Evolutionary conservation across 2,888 invertebrate genomes (phyloP).

Genomic region (Eupithecia dodoneata): DNA sequence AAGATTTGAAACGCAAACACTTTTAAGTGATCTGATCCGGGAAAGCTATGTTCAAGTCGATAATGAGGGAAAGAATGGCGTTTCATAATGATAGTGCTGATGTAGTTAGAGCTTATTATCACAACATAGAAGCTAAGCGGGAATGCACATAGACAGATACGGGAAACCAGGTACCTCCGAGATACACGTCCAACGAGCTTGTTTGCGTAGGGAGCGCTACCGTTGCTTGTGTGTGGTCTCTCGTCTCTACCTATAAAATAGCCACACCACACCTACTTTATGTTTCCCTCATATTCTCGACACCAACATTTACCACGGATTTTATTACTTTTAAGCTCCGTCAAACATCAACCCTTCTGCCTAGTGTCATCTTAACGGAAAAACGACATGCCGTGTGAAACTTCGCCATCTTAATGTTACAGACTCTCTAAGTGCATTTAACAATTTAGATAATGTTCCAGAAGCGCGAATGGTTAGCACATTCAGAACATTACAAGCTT

Average conservation of each 20-base stretch:
- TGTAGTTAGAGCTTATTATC: slow-evolving; percentile 77
- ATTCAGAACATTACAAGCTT: slow-evolving; percentile 62
- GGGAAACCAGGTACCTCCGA: slow-evolving; percentile 55
- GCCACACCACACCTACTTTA: slow-evolving; percentile 44
- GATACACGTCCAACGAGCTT: slow-evolving; percentile 64
- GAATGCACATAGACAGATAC: slow-evolving; percentile 63
- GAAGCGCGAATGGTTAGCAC: slow-evolving; percentile 64
- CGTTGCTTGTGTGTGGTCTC: slow-evolving; percentile 75
- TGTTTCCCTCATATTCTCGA: slow-evolving; percentile 35
- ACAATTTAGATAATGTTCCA: slow-evolving; percentile 75
- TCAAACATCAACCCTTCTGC: slow-evolving; percentile 47
- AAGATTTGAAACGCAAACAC: slow-evolving; percentile 52
- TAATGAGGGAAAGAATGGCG: slow-evolving; percentile 75
- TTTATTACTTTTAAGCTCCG: slow-evolving; percentile 28
- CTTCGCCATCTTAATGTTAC: slow-evolving; percentile 56
- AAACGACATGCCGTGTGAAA: slow-evolving; percentile 52
- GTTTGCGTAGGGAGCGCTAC: slow-evolving; percentile 72
- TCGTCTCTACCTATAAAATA: slow-evolving; percentile 46
- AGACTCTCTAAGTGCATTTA: slow-evolving; percentile 69
- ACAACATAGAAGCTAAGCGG: slow-evolving; percentile 66
- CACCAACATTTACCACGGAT: slow-evolving; percentile 22
- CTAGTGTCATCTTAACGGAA: slow-evolving; percentile 51
- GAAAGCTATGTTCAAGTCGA: slow-evolving; percentile 65
- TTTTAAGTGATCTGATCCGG: slow-evolving; percentile 57
- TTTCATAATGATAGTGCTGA: slow-evolving; percentile 74